These are phyloP conservation scores for Bellardia pandia DNA, from an alignment of 2,888 invertebrate genomes.

Conservation along the genomic window DNA sequence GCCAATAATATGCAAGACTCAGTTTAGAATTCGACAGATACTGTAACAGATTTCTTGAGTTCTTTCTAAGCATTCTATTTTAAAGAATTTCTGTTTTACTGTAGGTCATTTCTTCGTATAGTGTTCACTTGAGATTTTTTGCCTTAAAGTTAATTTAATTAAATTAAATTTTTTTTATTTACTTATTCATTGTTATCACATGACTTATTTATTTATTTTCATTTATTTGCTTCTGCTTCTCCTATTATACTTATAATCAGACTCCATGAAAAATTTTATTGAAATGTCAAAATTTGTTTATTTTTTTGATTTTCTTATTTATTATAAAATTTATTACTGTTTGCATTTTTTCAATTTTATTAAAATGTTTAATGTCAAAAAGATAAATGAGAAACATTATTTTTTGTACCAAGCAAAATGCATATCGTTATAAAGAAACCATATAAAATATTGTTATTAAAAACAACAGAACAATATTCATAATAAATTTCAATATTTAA, in stretches of 20 bases:
- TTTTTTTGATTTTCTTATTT: conserved; percentile 4
- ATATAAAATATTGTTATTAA: neutral
- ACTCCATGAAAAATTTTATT: conserved; percentile 36
- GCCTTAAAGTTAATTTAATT: no score
- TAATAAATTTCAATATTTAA: conserved; percentile 28
- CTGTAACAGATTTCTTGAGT: no score
- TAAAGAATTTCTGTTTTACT: no score
- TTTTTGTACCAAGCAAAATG: neutral
- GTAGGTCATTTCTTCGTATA: no score
- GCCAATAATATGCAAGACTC: no score
- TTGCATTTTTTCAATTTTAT: conserved; percentile 17
- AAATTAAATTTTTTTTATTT: no score
- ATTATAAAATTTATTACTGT: conserved; percentile 13
- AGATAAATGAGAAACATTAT: conserved; percentile 20
- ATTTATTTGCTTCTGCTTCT: neutral
- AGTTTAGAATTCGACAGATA: no score
- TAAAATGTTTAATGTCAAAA: conserved; percentile 30
- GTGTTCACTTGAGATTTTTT: no score
- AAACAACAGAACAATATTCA: neutral
- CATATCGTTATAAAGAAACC: neutral
- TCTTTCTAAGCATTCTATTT: no score
- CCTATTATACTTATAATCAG: conserved; percentile 11
- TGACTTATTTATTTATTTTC: neutral
- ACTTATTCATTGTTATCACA: neutral
- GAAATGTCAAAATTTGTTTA: conserved; percentile 41